These are phyloP conservation scores for Ia io DNA, from an alignment of 2,113 vertebrate genomes.

Conservation along the genomic window DNA sequence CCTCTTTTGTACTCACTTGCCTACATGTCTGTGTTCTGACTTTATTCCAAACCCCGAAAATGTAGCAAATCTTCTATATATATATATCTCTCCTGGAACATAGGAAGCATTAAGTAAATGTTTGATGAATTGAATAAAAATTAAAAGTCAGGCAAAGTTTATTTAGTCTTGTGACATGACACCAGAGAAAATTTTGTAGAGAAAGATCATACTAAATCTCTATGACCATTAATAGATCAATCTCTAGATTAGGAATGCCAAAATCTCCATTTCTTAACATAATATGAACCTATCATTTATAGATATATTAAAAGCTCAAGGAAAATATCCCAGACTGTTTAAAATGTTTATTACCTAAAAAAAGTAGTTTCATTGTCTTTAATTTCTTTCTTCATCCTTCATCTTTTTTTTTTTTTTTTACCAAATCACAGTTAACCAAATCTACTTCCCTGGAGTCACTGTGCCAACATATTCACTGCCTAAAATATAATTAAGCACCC, in stretches of 20 bases:
- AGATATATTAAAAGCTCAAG: not conserved
- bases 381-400: not conserved
- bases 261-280: not conserved
- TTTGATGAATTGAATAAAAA: slow-evolving; percentile 22
- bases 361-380: not conserved
- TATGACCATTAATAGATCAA: not conserved
- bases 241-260: not conserved
- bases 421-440: not conserved
- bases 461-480: not conserved
- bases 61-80: not conserved
- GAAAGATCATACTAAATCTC: not conserved
- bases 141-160: not conserved
- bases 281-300: not conserved
- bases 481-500: not conserved
- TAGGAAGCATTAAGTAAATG: not conserved
- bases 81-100: not conserved
- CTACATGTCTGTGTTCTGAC: not conserved
- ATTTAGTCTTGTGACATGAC: not conserved
- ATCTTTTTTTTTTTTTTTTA: not conserved
- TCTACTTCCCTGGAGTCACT: not conserved
- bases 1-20: not conserved
- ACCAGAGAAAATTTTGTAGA: not conserved
- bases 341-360: not conserved
- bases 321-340: not conserved
- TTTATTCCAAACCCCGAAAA: not conserved